Base-by-base conservation (phyloP, 2,888 invertebrate genomes). In the Phrixothrix hirtus region DNA sequence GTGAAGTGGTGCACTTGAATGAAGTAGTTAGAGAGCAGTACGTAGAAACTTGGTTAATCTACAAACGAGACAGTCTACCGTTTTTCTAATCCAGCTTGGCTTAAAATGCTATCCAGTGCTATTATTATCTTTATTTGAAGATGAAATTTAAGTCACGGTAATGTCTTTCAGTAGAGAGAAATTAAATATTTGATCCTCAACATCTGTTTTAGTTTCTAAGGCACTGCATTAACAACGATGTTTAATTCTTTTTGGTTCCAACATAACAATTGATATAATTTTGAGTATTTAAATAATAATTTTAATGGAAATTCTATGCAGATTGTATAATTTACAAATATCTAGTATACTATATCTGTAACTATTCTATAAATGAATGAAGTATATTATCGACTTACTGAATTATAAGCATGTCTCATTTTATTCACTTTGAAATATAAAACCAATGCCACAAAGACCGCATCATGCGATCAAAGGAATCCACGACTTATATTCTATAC, bases 41-140 rank as follows among this genome's bases (percentile, higher is more conserved):
- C 45, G 44, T 31, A 47, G 52, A 52, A 52, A 52, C 48, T 34
- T 16, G 49, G 41, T 54, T 57, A 57, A 57, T 57, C 53, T 43
- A 42, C 34, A 38, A 29, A 53, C 57, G 53, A 57, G 57, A 54
- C 57, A 42, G 54, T 53, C 45, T 53, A 32, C 44, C 17, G 43
- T 36, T 29, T 49, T 57, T 49, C 45, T 53, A 53, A 56, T 48
- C 49, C 56, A 31, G 15, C 41, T 15, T 31, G 50, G 56, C 54
- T 59, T 57, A 55, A 55, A 55, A 47, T 47, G 47, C 38, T 56
- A 56, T 57, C 56, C 51, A 48, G 54, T 32, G 51, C 45, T 37
- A 53, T 51, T 54, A 54, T 59, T 54, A 47, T 42, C 46, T 55
- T 55, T 55, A 51, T 51, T 43, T 55, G 42, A 43, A 32, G 41